A percentile compares a stretch with the other conserved stretches of the same genome.
phyloP scores from a whole-genome alignment of 2,888 invertebrate genomes.

The Adelognathus sp. region DNA sequence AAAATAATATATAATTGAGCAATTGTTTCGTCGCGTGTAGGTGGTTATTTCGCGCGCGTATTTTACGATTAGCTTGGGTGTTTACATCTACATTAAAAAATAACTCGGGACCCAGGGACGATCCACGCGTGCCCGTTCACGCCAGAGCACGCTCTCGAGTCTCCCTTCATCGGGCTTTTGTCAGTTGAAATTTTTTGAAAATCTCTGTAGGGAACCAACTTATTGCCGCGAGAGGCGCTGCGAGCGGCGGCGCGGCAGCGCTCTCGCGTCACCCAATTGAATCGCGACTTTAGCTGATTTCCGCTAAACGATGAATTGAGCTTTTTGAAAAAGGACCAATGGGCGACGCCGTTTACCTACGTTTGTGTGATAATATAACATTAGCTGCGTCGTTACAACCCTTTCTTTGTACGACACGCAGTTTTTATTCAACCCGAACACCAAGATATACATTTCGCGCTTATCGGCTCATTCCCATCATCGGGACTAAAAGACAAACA shows the following conservation, averaged over 20 bases:
- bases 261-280: neutral
- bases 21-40: neutral
- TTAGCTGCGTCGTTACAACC: slow-evolving; percentile 1
- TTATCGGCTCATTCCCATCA: too few relatives aligned
- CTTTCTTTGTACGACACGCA: neutral
- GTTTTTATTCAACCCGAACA: too few relatives aligned
- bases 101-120: neutral
- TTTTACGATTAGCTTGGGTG: neutral
- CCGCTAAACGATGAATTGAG: slow-evolving; percentile 16
- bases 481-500: too few relatives aligned
- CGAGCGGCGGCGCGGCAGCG: neutral
- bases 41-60: neutral
- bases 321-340: slow-evolving; percentile 35
- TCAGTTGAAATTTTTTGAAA: slow-evolving; percentile 11
- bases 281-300: neutral
- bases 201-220: neutral
- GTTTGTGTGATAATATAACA: neutral
- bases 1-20: neutral
- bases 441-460: too few relatives aligned
- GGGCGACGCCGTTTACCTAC: neutral
- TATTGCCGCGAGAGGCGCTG: neutral
- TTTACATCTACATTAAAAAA: neutral
- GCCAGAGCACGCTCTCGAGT: neutral
- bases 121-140: slow-evolving; percentile 3
- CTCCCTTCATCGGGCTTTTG: neutral